Evolutionary conservation across 2,888 invertebrate species (phyloP), one percentile per base, ranked within the genome.

Genomic region (Sesia apiformis): DNA sequence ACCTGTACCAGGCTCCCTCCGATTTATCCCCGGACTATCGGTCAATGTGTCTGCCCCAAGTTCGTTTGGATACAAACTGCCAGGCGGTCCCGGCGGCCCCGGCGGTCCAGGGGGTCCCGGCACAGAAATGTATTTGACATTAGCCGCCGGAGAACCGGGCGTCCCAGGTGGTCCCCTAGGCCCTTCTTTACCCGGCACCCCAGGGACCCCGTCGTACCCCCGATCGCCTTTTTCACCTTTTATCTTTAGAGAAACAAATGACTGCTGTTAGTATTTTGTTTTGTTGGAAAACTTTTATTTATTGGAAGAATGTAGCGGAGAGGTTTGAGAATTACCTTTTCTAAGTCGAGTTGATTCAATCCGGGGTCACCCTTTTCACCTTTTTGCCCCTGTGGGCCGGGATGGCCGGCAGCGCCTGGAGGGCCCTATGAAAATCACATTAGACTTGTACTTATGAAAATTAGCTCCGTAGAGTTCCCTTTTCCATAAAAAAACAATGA

Each of bases 311-410:
- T 52, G 49, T 56, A 52, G 40, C 40, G 6, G 8, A 23, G 39
- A 6, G 38, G 7, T 8, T 39, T 8, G 50, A 38, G 38, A 38
- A 55, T 74, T 82, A 89, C 88, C 85, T 86, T 87, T 65, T 84
- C 83, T 57, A 85, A 70, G 64, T 83, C 76, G 58, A 77, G 69
- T 56, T 78, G 69, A 60, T 70, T 72, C 52, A 87, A 64, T 53
- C 84, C 85, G 52, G 92, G 78, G 63, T 95, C 95, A 49, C 95
- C 95, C 75, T 94, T 95, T 63, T 93, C 93, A 60, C 95, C 95
- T 80, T 94, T 95, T 52, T 88, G 76, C 39, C 89, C 89, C 57
- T 71, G 81, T 23, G 78, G 78, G 53, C 96, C 95, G 49, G 92
- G 91, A 68, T 91, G 84, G 57, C 94, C 94, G 23, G 91, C 82